These are phyloP conservation scores for Cercopithecus mona DNA, from an alignment of 2,113 vertebrate species.

Conservation along the genomic window DNA sequence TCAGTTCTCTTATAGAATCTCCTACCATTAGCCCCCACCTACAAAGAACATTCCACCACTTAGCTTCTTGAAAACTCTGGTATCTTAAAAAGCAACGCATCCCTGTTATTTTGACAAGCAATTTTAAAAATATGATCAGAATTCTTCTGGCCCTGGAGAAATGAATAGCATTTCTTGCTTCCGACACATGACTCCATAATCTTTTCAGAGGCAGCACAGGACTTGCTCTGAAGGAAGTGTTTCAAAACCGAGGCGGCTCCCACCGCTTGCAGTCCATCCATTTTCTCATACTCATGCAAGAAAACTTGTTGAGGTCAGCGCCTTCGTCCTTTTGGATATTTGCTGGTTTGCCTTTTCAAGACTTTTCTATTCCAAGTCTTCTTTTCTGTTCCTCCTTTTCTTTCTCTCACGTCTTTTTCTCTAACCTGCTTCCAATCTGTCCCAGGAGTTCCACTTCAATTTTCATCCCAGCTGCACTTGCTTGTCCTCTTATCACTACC, in stretches of 20 bases:
- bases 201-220: slow-evolving; percentile 49
- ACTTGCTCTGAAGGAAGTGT: slow-evolving; percentile 40
- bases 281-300: background rate
- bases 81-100: background rate
- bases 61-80: background rate
- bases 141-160: slow-evolving; percentile 72
- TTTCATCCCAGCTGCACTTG: background rate
- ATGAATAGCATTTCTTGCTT: slow-evolving; percentile 56
- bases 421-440: background rate
- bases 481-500: background rate
- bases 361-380: background rate
- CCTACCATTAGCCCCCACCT: background rate
- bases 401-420: background rate
- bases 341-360: background rate
- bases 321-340: background rate
- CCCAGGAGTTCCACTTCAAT: background rate
- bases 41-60: background rate
- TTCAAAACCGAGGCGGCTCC: slow-evolving; percentile 65
- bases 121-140: slow-evolving; percentile 63
- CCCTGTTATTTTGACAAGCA: slow-evolving; percentile 64
- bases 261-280: background rate
- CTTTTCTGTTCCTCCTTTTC: background rate
- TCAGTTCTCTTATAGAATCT: background rate
- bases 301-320: background rate
- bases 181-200: slow-evolving; percentile 61